Percentiles rank a stretch among this genome's conserved stretches.
These are phyloP conservation scores for Tipula lateralis DNA, from an alignment of 2,888 invertebrate species.

Conservation along the genomic window DNA sequence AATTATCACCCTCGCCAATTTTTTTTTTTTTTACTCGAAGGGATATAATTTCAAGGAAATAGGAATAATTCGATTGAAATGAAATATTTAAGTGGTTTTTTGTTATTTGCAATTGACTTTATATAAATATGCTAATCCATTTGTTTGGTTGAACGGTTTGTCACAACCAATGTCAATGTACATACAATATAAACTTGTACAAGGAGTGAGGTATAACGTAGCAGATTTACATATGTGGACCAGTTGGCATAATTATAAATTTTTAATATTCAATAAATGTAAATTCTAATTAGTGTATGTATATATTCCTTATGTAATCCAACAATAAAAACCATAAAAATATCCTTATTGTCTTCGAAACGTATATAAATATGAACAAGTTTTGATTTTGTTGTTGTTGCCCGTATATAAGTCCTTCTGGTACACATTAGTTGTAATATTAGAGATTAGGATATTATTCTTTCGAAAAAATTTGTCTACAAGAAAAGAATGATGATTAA, in stretches of 20 bases:
- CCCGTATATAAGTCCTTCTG: neutral
- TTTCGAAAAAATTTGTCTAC: neutral
- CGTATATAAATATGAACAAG: neutral
- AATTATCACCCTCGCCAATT: neutral
- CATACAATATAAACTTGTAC: neutral
- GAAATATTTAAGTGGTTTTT: constrained; percentile 24
- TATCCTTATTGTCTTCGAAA: neutral
- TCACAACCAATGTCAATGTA: neutral
- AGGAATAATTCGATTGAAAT: neutral
- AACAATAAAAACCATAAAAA: constrained; percentile 19
- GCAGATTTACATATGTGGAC: neutral
- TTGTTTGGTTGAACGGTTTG: constrained; percentile 19
- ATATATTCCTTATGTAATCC: neutral
- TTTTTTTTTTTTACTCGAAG: neutral
- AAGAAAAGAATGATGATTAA: constrained; percentile 7
- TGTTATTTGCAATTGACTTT: neutral
- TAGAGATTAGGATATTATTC: constrained; percentile 24
- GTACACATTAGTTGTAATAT: neutral
- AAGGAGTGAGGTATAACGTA: neutral
- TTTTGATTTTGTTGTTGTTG: neutral
- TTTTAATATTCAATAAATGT: constrained; percentile 19
- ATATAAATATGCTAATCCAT: constrained; percentile 1
- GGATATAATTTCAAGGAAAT: neutral
- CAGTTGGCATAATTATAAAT: neutral
- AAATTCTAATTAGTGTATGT: neutral